A percentile compares a stretch with the other conserved stretches of the same genome.
Evolutionary conservation across 2,113 vertebrate species (phyloP).

Genomic region (Siniperca chuatsi): DNA sequence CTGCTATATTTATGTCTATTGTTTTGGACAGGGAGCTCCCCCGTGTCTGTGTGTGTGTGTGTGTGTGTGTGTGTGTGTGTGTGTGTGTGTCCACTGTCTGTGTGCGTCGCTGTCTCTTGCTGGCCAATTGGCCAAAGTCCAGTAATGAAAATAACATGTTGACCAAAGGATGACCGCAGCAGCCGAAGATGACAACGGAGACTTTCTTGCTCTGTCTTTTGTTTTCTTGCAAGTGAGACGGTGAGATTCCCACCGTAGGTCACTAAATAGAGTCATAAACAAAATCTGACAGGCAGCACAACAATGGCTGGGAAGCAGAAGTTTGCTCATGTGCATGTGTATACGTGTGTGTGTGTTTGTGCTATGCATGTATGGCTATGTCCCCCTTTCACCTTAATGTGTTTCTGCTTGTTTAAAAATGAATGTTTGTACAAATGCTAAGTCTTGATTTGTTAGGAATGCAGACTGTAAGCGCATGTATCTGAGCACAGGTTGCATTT

Average conservation of each 20-base stretch:
- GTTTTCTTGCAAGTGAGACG: slow-evolving; percentile 14
- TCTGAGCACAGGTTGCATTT: neutral
- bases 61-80: slow-evolving; percentile 19
- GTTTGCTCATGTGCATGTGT: neutral
- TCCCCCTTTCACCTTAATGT: neutral
- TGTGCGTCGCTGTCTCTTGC: slow-evolving; percentile 33
- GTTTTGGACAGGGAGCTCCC: slow-evolving; percentile 80
- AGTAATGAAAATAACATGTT: slow-evolving; percentile 88
- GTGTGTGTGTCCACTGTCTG: slow-evolving; percentile 50
- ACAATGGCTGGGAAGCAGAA: slow-evolving; percentile 55
- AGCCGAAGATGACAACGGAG: slow-evolving; percentile 55
- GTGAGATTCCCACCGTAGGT: slow-evolving; percentile 47
- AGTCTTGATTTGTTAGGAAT: neutral
- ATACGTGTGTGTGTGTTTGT: neutral
- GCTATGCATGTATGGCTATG: neutral
- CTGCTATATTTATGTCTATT: slow-evolving; percentile 95
- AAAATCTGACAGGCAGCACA: slow-evolving; percentile 34
- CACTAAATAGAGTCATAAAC: slow-evolving; percentile 41
- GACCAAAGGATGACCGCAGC: slow-evolving; percentile 77
- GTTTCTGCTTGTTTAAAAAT: neutral
- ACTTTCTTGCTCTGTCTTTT: slow-evolving; percentile 58
- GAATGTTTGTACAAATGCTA: neutral
- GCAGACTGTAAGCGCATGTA: neutral
- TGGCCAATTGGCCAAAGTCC: slow-evolving; percentile 86
- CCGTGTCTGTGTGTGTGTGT: slow-evolving; percentile 17